Percentiles rank a stretch among this genome's conserved stretches.
Conservation (phyloP, 2,888 invertebrate genomes). For the Shargacucullia verbasci region DNA sequence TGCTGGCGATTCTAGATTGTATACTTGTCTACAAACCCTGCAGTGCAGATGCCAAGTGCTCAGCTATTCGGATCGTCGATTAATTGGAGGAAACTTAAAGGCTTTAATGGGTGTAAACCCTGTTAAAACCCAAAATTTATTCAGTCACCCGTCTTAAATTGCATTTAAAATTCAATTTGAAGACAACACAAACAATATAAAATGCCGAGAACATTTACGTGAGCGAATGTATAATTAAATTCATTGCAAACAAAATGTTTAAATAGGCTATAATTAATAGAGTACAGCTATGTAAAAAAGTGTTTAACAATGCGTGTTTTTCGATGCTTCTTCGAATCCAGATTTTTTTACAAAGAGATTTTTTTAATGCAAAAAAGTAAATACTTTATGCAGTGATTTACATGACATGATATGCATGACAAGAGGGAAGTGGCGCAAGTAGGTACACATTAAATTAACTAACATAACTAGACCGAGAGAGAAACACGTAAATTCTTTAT, state of each 20-base stretch:
- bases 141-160: constrained; percentile 36
- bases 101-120: not conserved
- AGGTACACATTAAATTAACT: too few species aligned
- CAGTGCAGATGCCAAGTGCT: too few species aligned
- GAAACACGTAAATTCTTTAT: too few species aligned
- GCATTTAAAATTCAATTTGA: constrained; percentile 48
- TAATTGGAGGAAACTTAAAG: constrained; percentile 7
- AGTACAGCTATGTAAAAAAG: constrained; percentile 16
- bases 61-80: not conserved
- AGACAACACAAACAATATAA: constrained; percentile 39
- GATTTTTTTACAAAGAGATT: too few species aligned
- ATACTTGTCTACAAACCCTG: too few species aligned
- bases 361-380: too few species aligned
- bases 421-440: too few species aligned
- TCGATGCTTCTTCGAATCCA: too few species aligned
- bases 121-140: constrained; percentile 21
- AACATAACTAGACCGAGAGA: too few species aligned
- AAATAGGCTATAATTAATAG: constrained; percentile 41
- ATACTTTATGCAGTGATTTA: too few species aligned
- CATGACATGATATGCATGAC: too few species aligned
- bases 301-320: constrained; percentile 14
- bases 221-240: constrained; percentile 51
- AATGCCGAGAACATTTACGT: constrained; percentile 40
- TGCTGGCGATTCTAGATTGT: too few species aligned
- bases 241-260: constrained; percentile 43